These are phyloP conservation scores for Caenorhabditis auriculariae DNA, from an alignment of 2,888 invertebrate species.

Conservation along the genomic window DNA sequence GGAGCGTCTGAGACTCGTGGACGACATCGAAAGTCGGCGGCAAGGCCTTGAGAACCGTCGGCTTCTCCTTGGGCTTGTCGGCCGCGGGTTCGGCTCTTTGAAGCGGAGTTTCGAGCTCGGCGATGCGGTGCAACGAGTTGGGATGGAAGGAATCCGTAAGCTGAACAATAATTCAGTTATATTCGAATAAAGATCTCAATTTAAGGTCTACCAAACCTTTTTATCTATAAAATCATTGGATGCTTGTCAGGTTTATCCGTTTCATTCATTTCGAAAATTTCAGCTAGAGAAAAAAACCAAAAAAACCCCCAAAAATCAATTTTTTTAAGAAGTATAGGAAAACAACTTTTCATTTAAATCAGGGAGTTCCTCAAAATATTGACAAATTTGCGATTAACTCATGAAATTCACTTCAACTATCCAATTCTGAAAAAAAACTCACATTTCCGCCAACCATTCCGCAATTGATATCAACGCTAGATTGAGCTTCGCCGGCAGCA, in stretches of 20 bases:
- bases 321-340: too few species aligned
- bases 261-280: too few species aligned
- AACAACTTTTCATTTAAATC: too few species aligned
- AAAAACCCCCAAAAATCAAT: too few species aligned
- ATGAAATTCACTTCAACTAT: not conserved
- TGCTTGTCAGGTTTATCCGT: too few species aligned
- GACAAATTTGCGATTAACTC: too few species aligned
- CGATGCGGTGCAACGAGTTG: slow-evolving; percentile 86
- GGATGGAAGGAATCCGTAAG: slow-evolving; percentile 85
- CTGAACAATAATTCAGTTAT: not conserved
- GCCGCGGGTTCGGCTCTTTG: slow-evolving; percentile 75
- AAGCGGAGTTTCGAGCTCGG: slow-evolving; percentile 75
- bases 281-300: too few species aligned
- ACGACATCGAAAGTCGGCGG: slow-evolving; percentile 78
- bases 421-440: slow-evolving; percentile 2
- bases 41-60: slow-evolving; percentile 80
- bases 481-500: slow-evolving; percentile 88
- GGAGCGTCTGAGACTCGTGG: slow-evolving; percentile 83
- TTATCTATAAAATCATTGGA: too few species aligned
- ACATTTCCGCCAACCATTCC: slow-evolving; percentile 55
- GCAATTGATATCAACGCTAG: slow-evolving; percentile 73
- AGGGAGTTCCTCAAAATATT: too few species aligned
- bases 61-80: slow-evolving; percentile 78
- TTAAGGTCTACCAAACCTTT: too few species aligned
- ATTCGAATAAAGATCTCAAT: too few species aligned